A percentile compares a stretch with the other conserved stretches of the same genome.
These are phyloP conservation scores for Nasalis larvatus DNA, from an alignment of 2,113 vertebrate genomes.

Conservation along the genomic window DNA sequence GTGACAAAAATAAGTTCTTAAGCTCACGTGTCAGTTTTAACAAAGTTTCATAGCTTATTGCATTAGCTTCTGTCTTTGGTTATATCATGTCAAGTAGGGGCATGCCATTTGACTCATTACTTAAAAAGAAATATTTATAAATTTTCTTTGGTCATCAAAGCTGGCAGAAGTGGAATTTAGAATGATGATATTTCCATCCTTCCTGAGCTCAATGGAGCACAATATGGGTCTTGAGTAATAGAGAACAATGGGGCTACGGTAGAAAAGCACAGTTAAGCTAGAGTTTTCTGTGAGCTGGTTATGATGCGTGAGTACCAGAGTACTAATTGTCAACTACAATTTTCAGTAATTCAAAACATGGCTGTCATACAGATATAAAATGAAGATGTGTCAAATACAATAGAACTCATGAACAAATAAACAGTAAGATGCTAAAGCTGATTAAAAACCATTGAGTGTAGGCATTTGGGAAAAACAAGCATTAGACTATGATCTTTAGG, in stretches of 20 bases:
- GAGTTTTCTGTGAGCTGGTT: neutral
- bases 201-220: neutral
- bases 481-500: neutral
- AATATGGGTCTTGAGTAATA: neutral
- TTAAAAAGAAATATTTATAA: constrained; percentile 60
- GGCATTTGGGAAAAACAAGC: neutral
- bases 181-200: neutral
- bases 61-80: constrained; percentile 67
- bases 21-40: constrained; percentile 52
- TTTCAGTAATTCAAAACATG: neutral
- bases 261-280: neutral
- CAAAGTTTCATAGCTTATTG: constrained; percentile 16
- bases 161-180: constrained; percentile 34
- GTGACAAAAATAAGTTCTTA: constrained; percentile 61
- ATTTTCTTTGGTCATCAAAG: constrained; percentile 50
- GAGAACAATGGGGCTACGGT: neutral
- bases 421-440: neutral
- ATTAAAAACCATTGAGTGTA: neutral
- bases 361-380: neutral
- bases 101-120: constrained; percentile 47
- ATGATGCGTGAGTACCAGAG: neutral
- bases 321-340: neutral
- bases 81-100: constrained; percentile 47
- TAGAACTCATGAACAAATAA: neutral
- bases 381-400: neutral